Percentiles rank a stretch among this genome's conserved stretches.
These are phyloP conservation scores for Parazoanthus darwini DNA, from an alignment of 92 coral and sea anemone species.

Conservation along the genomic window DNA sequence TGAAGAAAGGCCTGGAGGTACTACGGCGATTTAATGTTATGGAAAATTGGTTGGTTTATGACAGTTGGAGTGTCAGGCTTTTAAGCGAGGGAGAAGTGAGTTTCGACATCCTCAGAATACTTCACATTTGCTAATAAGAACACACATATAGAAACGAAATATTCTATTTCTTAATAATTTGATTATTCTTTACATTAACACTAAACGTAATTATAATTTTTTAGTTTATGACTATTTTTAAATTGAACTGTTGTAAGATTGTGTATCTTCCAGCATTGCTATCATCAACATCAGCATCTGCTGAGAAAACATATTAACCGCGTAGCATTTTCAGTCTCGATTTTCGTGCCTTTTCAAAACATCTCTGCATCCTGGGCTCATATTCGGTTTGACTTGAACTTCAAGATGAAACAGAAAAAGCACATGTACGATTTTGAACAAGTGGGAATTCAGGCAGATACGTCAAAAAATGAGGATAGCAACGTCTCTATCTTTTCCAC, in stretches of 20 bases:
- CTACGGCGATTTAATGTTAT: too few relatives aligned
- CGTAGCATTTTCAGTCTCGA: too few relatives aligned
- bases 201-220: neutral
- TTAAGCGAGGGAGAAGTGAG: too few relatives aligned
- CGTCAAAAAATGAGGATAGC: slow-evolving; percentile 85
- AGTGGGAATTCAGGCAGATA: slow-evolving; percentile 69
- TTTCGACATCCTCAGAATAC: too few relatives aligned
- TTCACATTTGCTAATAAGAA: neutral
- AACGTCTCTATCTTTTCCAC: slow-evolving; percentile 71
- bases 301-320: neutral
- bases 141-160: neutral
- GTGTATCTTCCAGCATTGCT: neutral
- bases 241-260: too few relatives aligned
- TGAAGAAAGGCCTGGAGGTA: too few relatives aligned
- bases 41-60: too few relatives aligned
- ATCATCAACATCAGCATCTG: neutral
- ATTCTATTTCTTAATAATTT: neutral
- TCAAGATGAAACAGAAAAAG: too few relatives aligned
- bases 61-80: too few relatives aligned
- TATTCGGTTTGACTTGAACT: too few relatives aligned
- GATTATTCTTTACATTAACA: neutral
- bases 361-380: neutral
- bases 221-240: neutral
- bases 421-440: neutral
- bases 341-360: too few relatives aligned